Base-by-base conservation (phyloP, 1,140 invertebrate genomes). In the Teleogryllus occipitalis region DNA sequence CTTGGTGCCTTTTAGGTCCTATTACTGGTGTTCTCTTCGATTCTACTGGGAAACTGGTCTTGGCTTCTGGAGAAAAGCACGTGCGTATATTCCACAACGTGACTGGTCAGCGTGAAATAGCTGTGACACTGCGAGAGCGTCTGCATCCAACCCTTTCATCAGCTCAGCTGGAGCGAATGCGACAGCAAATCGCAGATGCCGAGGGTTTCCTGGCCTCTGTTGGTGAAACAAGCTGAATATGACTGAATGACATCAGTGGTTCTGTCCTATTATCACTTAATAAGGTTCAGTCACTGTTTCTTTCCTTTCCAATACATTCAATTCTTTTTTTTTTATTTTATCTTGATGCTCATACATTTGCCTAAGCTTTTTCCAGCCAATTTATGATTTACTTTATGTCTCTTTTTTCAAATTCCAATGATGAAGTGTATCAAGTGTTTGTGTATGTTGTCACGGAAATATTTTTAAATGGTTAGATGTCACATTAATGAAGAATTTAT, bases 31-130 rank as follows among this genome's bases (percentile, higher is more conserved):
- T 97, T 74, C 83, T 87, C 27, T 97, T 96, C 85, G 93, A 96
- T 84, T 88, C 92, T 46, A 87, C 89, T 77, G 92, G 92, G 22
- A 91, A 93, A 83, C 93, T 91, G 84, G 83, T 97, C n/a, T 88
- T 94, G 79, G 90, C 91, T 5, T 88, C 91, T 77, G 94, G 93
- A 15, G 94, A 96, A 83, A 91, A 90, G 79, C 91, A 92, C 74
- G 91, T 97, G 18, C 88, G 92, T 76, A 89, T 97, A 22, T 92
- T 96, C 82, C 91, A 93, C 83, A 97, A 97, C 83, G 88, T 96
- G 12, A 90, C 93, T 80, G 95, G 94, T 8, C 93, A 93, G 83
- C 87, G 89, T 81, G 92, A 91, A 15, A 90, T 89, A 2, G 91
- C 95, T 75, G 86, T 87, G 49, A 91, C 91, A 47, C 89, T 94